Evolutionary conservation across 1,140 invertebrate genomes (phyloP).

Genomic region (Trypoxylus dichotomus): DNA sequence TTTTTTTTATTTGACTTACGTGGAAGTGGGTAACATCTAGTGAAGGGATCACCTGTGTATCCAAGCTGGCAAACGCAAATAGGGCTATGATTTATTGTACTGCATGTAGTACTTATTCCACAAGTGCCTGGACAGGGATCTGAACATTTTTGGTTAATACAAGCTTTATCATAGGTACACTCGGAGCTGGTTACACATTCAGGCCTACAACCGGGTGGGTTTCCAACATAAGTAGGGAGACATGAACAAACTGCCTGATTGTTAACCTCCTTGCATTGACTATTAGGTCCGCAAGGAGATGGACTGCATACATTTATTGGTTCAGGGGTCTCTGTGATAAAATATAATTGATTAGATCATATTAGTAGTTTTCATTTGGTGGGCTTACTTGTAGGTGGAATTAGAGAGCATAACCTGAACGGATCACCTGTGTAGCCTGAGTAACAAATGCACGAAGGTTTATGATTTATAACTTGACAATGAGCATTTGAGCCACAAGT

Average conservation of each 20-base stretch:
- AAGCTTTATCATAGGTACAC: constrained; percentile 65
- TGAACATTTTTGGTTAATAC: constrained; percentile 69
- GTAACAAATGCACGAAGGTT: constrained; percentile 62
- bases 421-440: constrained; percentile 67
- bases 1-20: constrained; percentile 51
- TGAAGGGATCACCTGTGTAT: constrained; percentile 65
- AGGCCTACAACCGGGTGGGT: constrained; percentile 61
- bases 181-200: constrained; percentile 64
- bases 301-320: constrained; percentile 57
- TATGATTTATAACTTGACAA: constrained; percentile 65
- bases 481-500: constrained; percentile 67
- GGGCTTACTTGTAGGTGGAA: neutral
- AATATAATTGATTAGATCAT: neutral
- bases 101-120: constrained; percentile 63
- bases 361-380: neutral
- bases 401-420: constrained; percentile 58
- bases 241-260: constrained; percentile 71
- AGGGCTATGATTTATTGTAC: constrained; percentile 65
- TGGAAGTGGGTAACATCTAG: constrained; percentile 59
- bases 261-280: constrained; percentile 65
- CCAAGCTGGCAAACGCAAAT: constrained; percentile 62
- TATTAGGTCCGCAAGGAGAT: constrained; percentile 64
- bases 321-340: constrained; percentile 33
- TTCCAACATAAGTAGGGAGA: constrained; percentile 59
- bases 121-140: constrained; percentile 72